Percentiles rank a stretch among this genome's conserved stretches.
These are phyloP conservation scores for Baronia brevicornis DNA, from an alignment of 2,888 invertebrate genomes.

Conservation along the genomic window DNA sequence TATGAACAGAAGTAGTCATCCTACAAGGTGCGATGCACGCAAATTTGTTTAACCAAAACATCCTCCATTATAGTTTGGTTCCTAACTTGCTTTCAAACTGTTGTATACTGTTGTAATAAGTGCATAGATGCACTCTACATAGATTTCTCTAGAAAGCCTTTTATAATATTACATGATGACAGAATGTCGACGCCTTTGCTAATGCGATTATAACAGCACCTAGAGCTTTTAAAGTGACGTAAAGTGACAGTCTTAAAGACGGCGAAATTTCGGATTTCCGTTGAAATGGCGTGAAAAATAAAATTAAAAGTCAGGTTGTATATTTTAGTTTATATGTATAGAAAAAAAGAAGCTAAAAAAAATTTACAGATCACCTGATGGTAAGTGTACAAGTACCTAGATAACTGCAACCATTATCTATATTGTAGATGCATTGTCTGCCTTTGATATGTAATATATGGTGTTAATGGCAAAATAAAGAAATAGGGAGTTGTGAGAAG, in stretches of 20 bases:
- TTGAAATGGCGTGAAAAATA: constrained; percentile 9
- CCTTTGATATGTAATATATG: no score
- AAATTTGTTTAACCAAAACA: no score
- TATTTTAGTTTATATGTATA: no score
- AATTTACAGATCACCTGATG: no score
- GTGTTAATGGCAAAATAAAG: no score
- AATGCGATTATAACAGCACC: constrained; percentile 56
- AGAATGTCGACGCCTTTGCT: constrained; percentile 36
- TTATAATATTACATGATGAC: constrained; percentile 23
- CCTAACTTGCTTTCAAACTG: constrained; percentile 15
- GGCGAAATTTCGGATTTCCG: constrained; percentile 5
- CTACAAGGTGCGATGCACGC: no score
- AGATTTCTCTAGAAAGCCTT: constrained; percentile 30
- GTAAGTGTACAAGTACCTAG: no score
- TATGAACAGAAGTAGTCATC: no score
- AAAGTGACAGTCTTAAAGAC: constrained; percentile 10
- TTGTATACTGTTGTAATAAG: constrained; percentile 18
- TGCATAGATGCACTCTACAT: constrained; percentile 24
- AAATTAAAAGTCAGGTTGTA: constrained; percentile 11
- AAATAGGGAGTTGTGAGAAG: no score
- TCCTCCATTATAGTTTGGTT: constrained; percentile 5
- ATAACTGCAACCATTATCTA: no score
- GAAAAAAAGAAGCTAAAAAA: no score
- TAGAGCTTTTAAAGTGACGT: constrained; percentile 16
- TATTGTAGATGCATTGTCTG: no score